Base-by-base conservation (phyloP, 2,888 invertebrate genomes). In the Falcaria lacertinaria region DNA sequence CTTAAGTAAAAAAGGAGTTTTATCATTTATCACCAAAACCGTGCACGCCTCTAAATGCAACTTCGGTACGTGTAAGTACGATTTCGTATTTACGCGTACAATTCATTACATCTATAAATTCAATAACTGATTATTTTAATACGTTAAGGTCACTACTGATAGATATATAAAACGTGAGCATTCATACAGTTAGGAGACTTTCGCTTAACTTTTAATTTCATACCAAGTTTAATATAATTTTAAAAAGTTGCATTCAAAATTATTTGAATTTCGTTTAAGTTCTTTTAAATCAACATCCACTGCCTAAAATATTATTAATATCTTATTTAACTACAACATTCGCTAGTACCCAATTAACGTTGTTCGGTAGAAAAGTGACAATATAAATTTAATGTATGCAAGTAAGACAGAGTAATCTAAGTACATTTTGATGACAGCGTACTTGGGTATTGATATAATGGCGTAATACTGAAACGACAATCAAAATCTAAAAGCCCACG, bases 91-190 rank as follows among this genome's bases (percentile, higher is more conserved):
- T 35, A 78, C 74, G 70, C 72, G 54, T 70, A 28, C 80, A 84
- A 85, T 78, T 80, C 80, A 13, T 34, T 42, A 60, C 85, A 84
- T 62, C 82, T 87, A 86, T 81, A 81, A 86, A 85, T 84, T 84
- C 77, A 84, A 83, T 87, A 88, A 88, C 87, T 69, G 81, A 70
- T 69, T 67, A 65, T 54, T 63, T 56, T 35, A 35, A 35, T 35
- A 35, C 45, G 37, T 74, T 70, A 69, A 80, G 63, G 70, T 67
- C 69, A 80, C 86, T 86, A 86, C 84, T 67, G 75, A 79, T 84
- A 80, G 76, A 74, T 80, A 37, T 37, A 85, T 79, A 83, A 83
- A 86, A 83, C 53, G 78, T 88, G 88, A 88, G 87, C 88, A 86
- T 86, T 86, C 77, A 79, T 85, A 87, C 81, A 83, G 66, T 62